These are phyloP conservation scores for Delia radicum DNA, from an alignment of 1,140 invertebrate species.

Conservation along the genomic window DNA sequence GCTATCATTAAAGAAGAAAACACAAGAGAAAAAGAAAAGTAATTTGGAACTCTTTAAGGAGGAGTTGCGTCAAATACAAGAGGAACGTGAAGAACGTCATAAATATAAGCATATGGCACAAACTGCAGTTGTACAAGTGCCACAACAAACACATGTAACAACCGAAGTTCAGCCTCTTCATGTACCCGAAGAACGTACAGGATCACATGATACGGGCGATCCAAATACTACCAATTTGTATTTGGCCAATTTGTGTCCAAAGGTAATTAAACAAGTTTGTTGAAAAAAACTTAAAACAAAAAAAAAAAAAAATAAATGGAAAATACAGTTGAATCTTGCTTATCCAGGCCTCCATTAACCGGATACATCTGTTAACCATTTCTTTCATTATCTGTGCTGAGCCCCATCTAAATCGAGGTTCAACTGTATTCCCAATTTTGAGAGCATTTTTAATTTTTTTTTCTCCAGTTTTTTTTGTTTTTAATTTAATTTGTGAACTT, in stretches of 20 bases:
- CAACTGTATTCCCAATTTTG: no score
- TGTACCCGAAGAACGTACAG: slow-evolving; percentile 52
- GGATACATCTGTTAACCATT: no score
- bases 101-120: slow-evolving; percentile 71
- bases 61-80: slow-evolving; percentile 91
- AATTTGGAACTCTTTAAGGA: slow-evolving; percentile 98
- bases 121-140: slow-evolving; percentile 29
- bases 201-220: slow-evolving; percentile 92
- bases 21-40: slow-evolving; percentile 88
- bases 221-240: slow-evolving; percentile 98
- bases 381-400: no score
- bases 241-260: slow-evolving; percentile 94
- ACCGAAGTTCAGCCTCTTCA: slow-evolving; percentile 30
- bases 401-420: no score
- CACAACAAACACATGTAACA: slow-evolving; percentile 28
- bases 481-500: no score
- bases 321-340: no score
- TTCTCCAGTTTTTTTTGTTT: no score
- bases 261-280: slow-evolving; percentile 55
- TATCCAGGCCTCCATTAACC: no score
- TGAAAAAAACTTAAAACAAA: not conserved
- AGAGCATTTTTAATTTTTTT: no score
- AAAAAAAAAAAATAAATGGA: no score
- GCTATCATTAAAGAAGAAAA: slow-evolving; percentile 71
- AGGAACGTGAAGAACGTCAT: slow-evolving; percentile 95